phyloP scores from a whole-genome alignment of 2,797 vertebrate genomes.

The Sphenopsis melanotis region DNA sequence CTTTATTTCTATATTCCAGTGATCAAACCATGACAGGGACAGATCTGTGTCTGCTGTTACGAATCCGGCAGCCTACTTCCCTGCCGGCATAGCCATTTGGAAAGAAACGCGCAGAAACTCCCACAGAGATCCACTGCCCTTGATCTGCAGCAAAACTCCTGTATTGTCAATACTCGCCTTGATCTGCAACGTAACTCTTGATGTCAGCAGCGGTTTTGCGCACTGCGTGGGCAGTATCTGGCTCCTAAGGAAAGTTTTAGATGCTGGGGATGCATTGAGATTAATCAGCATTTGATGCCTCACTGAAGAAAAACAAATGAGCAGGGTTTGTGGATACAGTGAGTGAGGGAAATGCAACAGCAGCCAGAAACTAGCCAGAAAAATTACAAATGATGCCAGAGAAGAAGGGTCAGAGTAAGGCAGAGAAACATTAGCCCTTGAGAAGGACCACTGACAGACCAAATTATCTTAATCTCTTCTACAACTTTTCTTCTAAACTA shows the following conservation, averaged over 20 bases:
- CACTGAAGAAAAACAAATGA: background rate
- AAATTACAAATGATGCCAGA: background rate
- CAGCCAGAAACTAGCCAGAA: background rate
- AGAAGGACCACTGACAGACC: background rate
- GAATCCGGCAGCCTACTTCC: background rate
- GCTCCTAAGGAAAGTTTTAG: background rate
- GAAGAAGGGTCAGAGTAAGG: background rate
- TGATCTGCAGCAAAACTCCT: constrained; percentile 4
- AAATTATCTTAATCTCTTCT: background rate
- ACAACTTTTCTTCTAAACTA: background rate
- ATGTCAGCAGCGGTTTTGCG: background rate
- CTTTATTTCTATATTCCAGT: background rate
- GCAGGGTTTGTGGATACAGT: background rate
- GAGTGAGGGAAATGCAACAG: background rate
- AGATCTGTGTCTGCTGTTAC: background rate
- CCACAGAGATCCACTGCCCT: background rate
- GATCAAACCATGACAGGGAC: background rate
- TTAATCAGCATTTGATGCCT: constrained; percentile 9
- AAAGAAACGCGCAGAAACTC: background rate
- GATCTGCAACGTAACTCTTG: background rate
- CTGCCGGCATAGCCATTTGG: background rate
- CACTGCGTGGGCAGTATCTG: background rate
- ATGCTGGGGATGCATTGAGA: background rate
- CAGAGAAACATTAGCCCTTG: background rate
- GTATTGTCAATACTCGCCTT: background rate